Base-by-base conservation (phyloP, 2,888 invertebrate genomes). In the Parnassius glacialis region DNA sequence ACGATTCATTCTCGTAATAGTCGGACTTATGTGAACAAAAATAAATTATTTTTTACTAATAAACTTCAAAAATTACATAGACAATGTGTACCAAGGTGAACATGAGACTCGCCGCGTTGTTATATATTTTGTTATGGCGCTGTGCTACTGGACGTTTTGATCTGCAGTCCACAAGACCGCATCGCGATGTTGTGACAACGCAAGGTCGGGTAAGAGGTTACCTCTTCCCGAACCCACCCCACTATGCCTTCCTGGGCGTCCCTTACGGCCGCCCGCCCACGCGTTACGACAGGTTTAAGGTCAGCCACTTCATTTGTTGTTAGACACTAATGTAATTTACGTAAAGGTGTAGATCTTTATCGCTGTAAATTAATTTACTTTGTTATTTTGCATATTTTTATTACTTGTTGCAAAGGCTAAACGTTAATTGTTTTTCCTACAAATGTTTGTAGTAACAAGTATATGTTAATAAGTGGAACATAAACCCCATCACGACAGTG, bases 121-220 rank as follows among this genome's bases (percentile, higher is more conserved):
- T 50, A 16, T 16, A 48, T 13, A 48, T 48, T 53, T 57, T 71
- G 67, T 68, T 70, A 45, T 61, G 50, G 55, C 12, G 66, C 58
- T 70, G 51, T 64, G 68, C 64, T 57, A 54, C 60, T 52, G 62
- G 61, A 42, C 61, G 66, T 48, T 52, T 59, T 48, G 61, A 42
- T 57, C 34, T 51, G 10, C 53, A 43, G 13, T 11, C 20, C 10
- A 47, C 34, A 67, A 71, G 79, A 64, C 72, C 74, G 42, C 73
- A 78, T 66, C 78, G 83, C 54, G 86, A 85, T 70, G 87, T 86
- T 66, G 62, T 42, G 52, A 86, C 83, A 56, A 74, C 76, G 53
- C 85, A 85, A 71, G 90, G 90, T 59, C 65, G 67, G 58, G 87
- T 79, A 61, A 79, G 90, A 45, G 90, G 90, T 55, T 89, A 89